Conservation (phyloP, 1,140 invertebrate species). For the Papilio helenus region DNA sequence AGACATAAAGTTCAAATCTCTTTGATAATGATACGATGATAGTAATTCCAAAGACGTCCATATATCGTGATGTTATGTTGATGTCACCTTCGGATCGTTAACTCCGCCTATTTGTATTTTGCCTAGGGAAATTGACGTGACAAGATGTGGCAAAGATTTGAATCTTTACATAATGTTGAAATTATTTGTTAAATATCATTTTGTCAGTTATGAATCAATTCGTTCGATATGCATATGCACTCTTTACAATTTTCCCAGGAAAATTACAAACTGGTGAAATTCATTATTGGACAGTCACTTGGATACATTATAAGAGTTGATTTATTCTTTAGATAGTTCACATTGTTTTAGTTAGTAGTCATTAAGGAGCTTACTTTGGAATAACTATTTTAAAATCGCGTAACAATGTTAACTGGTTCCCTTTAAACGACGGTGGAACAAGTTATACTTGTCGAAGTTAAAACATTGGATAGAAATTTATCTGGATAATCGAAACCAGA, state of each 20-base stretch:
- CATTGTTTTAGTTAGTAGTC: neutral
- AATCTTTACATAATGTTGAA: too few relatives aligned
- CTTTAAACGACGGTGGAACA: neutral
- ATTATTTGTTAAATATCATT: too few relatives aligned
- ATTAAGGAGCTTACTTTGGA: slow-evolving; percentile 15
- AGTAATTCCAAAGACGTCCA: slow-evolving; percentile 23
- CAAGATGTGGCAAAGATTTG: too few relatives aligned
- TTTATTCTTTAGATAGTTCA: slow-evolving; percentile 14
- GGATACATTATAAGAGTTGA: neutral
- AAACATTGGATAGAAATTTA: neutral
- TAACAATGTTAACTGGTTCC: neutral
- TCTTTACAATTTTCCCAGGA: neutral
- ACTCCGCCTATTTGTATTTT: neutral
- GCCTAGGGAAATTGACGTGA: neutral
- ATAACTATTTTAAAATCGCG: neutral
- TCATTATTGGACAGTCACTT: neutral
- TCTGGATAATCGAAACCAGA: neutral
- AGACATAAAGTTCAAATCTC: slow-evolving; percentile 13
- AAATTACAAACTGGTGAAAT: neutral
- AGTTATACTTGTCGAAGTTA: neutral
- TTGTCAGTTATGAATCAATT: too few relatives aligned
- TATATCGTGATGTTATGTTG: slow-evolving; percentile 3
- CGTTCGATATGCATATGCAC: too few relatives aligned
- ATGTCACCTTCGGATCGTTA: neutral
- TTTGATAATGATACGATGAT: slow-evolving; percentile 1